phyloP scores from a whole-genome alignment of 1,140 invertebrate genomes.

The Aplysia californica region DNA sequence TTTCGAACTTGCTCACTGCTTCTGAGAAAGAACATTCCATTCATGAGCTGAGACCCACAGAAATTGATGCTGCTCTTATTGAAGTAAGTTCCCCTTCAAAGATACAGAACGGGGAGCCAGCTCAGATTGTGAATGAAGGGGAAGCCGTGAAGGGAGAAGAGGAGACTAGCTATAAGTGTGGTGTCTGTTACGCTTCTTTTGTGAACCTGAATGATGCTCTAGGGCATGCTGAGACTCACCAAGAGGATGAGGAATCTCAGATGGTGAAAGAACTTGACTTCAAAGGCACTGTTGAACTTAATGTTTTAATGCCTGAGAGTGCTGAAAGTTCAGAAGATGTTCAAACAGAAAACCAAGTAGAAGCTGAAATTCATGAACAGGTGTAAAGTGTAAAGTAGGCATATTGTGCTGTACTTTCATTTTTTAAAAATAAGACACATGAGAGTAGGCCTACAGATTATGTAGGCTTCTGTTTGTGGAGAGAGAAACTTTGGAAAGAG shows the following conservation, averaged over 20 bases:
- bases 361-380: no score
- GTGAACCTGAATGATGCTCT: conserved; percentile 18
- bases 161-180: conserved; percentile 23
- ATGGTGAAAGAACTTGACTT: neutral
- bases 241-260: conserved; percentile 14
- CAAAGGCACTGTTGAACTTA: neutral
- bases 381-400: no score
- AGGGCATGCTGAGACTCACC: conserved; percentile 21
- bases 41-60: neutral
- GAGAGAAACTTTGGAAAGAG: no score
- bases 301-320: conserved; percentile 8
- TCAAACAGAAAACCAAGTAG: no score
- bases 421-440: no score
- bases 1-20: conserved; percentile 20
- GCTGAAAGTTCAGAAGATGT: no score
- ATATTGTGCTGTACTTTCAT: no score
- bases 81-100: no score
- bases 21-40: neutral
- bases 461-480: no score
- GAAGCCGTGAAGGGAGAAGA: neutral
- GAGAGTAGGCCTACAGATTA: no score
- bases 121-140: neutral
- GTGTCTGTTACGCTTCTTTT: conserved; percentile 18
- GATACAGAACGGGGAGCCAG: no score
- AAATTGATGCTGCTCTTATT: conserved; percentile 4